These are phyloP conservation scores for Pelobates fuscus DNA, from an alignment of 2,113 vertebrate species.

Conservation along the genomic window DNA sequence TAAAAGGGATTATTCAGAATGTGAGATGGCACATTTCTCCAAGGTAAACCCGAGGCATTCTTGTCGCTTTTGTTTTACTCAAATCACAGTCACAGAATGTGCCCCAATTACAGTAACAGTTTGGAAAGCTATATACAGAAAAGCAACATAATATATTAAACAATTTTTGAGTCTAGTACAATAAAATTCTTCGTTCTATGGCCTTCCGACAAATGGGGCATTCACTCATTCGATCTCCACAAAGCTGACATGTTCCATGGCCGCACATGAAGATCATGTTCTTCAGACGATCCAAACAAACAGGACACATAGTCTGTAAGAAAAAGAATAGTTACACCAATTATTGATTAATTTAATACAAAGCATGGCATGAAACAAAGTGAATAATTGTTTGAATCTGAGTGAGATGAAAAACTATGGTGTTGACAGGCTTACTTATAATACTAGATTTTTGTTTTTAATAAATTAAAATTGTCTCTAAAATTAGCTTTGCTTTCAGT, in stretches of 20 bases:
- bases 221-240: slow-evolving; percentile 98
- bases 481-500: too few relatives aligned
- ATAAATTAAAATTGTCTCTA: too few relatives aligned
- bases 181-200: slow-evolving; percentile 94
- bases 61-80: too few relatives aligned
- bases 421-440: too few relatives aligned
- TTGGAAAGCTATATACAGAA: slow-evolving; percentile 50
- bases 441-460: too few relatives aligned
- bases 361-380: too few relatives aligned
- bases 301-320: slow-evolving; percentile 95
- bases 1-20: too few relatives aligned
- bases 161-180: slow-evolving; percentile 76
- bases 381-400: too few relatives aligned
- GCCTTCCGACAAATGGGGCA: slow-evolving; percentile 98
- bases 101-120: neutral
- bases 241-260: slow-evolving; percentile 96
- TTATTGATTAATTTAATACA: too few relatives aligned
- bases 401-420: too few relatives aligned
- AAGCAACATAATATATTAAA: slow-evolving; percentile 34
- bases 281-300: slow-evolving; percentile 98
- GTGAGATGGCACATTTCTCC: too few relatives aligned
- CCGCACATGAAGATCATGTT: slow-evolving; percentile 99
- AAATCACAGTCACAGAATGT: neutral
- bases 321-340: slow-evolving; percentile 31
- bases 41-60: too few relatives aligned